phyloP scores from a whole-genome alignment of 1,140 invertebrate genomes.

The Drosophila arizonae region DNA sequence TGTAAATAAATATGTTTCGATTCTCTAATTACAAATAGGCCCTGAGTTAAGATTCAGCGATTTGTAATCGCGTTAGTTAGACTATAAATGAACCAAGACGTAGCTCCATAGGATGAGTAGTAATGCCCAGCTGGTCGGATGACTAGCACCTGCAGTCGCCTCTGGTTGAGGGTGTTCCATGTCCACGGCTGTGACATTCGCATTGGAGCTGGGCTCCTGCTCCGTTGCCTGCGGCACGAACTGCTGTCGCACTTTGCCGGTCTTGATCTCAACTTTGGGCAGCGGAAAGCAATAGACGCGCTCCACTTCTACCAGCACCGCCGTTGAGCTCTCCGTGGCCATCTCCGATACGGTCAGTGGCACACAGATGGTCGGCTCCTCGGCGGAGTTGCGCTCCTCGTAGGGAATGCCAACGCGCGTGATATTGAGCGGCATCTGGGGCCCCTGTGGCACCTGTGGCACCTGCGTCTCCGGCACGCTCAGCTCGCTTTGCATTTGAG shows the following conservation, averaged over 20 bases:
- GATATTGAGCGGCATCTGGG: constrained; percentile 64
- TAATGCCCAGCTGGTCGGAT: background rate
- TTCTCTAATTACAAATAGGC: constrained; percentile 44
- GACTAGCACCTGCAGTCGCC: background rate
- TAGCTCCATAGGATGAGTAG: constrained; percentile 23
- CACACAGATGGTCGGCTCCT: constrained; percentile 75
- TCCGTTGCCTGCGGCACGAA: constrained; percentile 25
- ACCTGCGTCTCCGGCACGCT: constrained; percentile 59
- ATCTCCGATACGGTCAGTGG: constrained; percentile 67
- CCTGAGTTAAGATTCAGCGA: constrained; percentile 61
- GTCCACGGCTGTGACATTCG: background rate
- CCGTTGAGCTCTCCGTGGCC: constrained; percentile 41
- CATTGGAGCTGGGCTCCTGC: constrained; percentile 21
- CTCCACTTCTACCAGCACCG: constrained; percentile 65
- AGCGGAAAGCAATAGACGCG: constrained; percentile 75
- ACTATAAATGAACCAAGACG: constrained; percentile 7
- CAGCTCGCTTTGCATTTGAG: constrained; percentile 63
- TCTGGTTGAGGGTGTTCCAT: constrained; percentile 12
- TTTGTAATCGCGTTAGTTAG: constrained; percentile 26
- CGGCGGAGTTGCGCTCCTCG: constrained; percentile 64
- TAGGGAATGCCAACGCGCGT: constrained; percentile 73
- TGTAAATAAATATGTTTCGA: constrained; percentile 21
- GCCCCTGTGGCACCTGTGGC: constrained; percentile 48
- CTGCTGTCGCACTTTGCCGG: constrained; percentile 41
- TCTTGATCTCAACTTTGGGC: constrained; percentile 65